Base-by-base conservation (phyloP, 2,888 invertebrate genomes). In the Zonitis immaculata region DNA sequence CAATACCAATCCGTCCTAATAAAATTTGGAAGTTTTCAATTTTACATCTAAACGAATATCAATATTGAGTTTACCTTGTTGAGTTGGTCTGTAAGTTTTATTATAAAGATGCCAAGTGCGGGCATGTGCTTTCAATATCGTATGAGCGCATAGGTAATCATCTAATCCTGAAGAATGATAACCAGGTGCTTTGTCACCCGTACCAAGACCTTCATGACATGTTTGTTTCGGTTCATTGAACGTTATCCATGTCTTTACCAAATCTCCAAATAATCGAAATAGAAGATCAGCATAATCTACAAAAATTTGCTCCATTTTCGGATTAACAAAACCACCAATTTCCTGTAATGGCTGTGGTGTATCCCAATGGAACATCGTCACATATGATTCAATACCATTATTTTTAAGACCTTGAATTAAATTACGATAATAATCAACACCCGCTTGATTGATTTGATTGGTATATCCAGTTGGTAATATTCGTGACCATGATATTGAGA, bases 341-440 rank as follows among this genome's bases (percentile, higher is more conserved):
- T 82, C 76, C 78, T 81, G 59, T 3, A 70, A 42, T 11, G 45
- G 28, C 52, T 65, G 66, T 3, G 70, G 71, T 16, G 66, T 48
- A 51, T 71, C 70, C 69, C 71, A 71, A 54, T 76, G 73, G 58
- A 68, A 73, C 16, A 74, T 60, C 1, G 71, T 69, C 1, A 77
- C 71, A 56, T 76, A 65, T 8, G 83, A 82, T 49, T 71, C 64
- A 50, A 88, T 83, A n/a, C 78, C 78, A 47, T 79, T 76, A 1
- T 72, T 76, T 75, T 79, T 81, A 3, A 91, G 78, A 63, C 83
- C 86, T 62, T 88, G 77, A 47, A 91, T 86, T 42, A 92, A 73
- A 60, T 85, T 81, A 63, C 82, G 84, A 71, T 92, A 92, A 73
- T 89, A 89, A 51, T 81, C 75, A 11, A 91, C 78, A 12, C 89